Percentiles rank a stretch among this genome's conserved stretches.
Evolutionary conservation across 2,797 vertebrate genomes (phyloP).

Genomic region (Vespertilio murinus): DNA sequence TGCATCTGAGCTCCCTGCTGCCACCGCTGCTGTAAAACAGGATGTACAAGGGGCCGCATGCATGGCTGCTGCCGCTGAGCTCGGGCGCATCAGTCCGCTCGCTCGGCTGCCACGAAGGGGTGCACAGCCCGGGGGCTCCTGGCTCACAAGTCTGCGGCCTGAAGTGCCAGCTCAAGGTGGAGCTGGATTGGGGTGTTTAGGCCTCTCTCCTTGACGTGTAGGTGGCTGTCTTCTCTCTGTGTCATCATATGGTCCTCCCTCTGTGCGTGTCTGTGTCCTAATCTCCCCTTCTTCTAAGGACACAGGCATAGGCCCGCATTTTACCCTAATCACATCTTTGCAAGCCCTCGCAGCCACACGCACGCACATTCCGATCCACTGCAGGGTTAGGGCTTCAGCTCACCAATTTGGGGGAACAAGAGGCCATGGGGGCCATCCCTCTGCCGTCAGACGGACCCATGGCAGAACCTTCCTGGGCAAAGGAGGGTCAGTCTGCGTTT

Average conservation of each 20-base stretch:
- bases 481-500: background rate
- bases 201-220: background rate
- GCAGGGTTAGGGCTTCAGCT: background rate
- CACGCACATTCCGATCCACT: background rate
- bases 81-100: background rate
- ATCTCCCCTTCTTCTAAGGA: background rate
- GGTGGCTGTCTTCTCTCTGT: background rate
- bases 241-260: background rate
- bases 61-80: background rate
- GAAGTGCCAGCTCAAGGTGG: background rate
- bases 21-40: background rate
- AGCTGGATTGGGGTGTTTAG: background rate
- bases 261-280: background rate
- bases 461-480: background rate
- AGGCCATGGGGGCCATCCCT: background rate
- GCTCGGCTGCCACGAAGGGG: background rate
- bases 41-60: background rate
- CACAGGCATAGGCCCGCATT: background rate
- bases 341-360: background rate
- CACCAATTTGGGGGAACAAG: background rate
- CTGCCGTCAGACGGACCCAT: background rate
- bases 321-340: background rate
- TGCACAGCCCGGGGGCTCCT: background rate
- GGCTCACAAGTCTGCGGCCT: background rate
- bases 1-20: conserved; percentile 28